phyloP scores from a whole-genome alignment of 2,888 invertebrate genomes.

The Hydrotaea cyrtoneurina region DNA sequence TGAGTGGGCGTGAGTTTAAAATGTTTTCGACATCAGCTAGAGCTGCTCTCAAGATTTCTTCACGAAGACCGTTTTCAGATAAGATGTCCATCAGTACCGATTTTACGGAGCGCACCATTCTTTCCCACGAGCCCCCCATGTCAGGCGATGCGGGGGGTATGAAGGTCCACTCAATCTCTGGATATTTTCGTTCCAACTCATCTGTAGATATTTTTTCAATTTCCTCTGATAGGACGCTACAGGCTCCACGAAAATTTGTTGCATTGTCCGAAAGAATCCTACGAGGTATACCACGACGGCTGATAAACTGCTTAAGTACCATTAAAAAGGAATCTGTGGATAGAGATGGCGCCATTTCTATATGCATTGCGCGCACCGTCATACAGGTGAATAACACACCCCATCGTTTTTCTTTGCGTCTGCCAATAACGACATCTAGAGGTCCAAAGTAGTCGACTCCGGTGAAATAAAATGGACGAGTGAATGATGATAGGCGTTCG shows the following conservation, averaged over 20 bases:
- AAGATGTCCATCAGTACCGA: background rate
- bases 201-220: too few species aligned
- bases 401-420: constrained; percentile 56
- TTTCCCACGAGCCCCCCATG: too few species aligned
- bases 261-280: constrained; percentile 60
- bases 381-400: constrained; percentile 58
- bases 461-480: constrained; percentile 42
- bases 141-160: background rate
- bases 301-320: constrained; percentile 56
- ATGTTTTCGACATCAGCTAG: constrained; percentile 41
- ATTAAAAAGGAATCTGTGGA: constrained; percentile 60
- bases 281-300: constrained; percentile 42
- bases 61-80: background rate
- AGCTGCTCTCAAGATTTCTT: constrained; percentile 25
- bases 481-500: constrained; percentile 33
- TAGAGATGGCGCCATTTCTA: constrained; percentile 41
- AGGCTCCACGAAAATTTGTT: constrained; percentile 61
- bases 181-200: constrained; percentile 18
- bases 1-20: constrained; percentile 35
- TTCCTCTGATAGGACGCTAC: constrained; percentile 32
- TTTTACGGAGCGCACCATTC: too few species aligned
- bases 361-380: constrained; percentile 44
- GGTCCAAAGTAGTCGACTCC: constrained; percentile 62
- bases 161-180: background rate
- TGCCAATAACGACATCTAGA: constrained; percentile 40